phyloP scores from a whole-genome alignment of 1,140 invertebrate species.

The Heliothis subflexa region DNA sequence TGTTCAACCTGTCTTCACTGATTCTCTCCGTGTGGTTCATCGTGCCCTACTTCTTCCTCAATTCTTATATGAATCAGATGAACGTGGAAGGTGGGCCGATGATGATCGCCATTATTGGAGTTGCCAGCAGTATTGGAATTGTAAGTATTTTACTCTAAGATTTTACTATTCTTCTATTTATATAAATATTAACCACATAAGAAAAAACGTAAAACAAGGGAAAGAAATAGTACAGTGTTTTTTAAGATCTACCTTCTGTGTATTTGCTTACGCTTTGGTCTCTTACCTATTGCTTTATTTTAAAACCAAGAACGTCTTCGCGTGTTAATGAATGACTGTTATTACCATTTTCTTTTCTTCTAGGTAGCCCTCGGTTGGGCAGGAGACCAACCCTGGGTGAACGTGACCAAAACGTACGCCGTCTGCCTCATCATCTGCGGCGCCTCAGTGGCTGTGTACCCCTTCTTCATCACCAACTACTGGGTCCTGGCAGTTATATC shows the following conservation, averaged over 20 bases:
- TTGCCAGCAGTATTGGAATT: constrained; percentile 77
- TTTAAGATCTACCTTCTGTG: too few species aligned
- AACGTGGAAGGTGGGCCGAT: constrained; percentile 67
- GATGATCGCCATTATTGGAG: constrained; percentile 77
- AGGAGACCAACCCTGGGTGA: constrained; percentile 95
- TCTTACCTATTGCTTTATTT: too few species aligned
- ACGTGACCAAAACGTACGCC: constrained; percentile 93
- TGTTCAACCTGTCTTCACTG: constrained; percentile 93
- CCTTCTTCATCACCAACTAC: constrained; percentile 88
- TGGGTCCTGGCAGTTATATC: constrained; percentile 85
- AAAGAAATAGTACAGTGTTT: too few species aligned
- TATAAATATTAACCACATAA: too few species aligned
- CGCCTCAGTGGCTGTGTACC: constrained; percentile 89
- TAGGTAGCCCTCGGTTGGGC: constrained; percentile 94
- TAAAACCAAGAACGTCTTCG: too few species aligned
- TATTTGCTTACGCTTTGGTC: too few species aligned
- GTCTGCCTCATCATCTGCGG: constrained; percentile 92
- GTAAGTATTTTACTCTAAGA: constrained; percentile 72
- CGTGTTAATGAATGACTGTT: not conserved
- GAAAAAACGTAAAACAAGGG: too few species aligned
- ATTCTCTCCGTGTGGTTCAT: constrained; percentile 93
- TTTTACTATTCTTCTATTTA: too few species aligned
- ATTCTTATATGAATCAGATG: constrained; percentile 71
- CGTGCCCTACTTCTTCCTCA: constrained; percentile 79
- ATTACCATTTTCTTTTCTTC: not conserved